Evolutionary conservation across 2,113 vertebrate genomes (phyloP), one percentile per base, ranked within the genome.

Genomic region (Pangasianodon hypophthalmus): DNA sequence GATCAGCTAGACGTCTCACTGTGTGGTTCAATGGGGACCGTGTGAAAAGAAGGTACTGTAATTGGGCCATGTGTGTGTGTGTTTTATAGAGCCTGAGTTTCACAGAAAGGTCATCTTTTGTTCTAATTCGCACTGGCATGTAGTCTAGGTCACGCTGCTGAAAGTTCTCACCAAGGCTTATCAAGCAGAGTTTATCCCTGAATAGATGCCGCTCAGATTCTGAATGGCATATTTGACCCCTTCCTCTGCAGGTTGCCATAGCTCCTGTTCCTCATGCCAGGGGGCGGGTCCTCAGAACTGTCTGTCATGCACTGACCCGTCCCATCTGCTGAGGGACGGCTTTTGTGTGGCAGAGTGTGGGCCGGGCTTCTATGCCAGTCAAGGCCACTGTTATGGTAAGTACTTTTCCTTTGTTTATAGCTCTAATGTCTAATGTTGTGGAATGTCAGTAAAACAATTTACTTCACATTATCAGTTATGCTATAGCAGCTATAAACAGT

Each of bases 351-450:
- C 85, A 2, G 95, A 94, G 92, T 99, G 98, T 2, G 96, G 95
- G 0, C 54, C 44, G 0, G 96, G 96, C 0, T 98, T 96, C 94
- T 98, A 97, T 91, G 86, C 91, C 19, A 94, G 90, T 85, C 94
- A 95, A n/a, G 96, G 96, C 16, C 60, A 90, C 92, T 99, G 98
- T 92, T 87, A 91, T 0, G 97, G 98, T 99, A 96, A 95, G 91
- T 67, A n/a, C 26, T 32, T 69, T 37, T 16, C 5, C 13, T 18
- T 69, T 32, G 67, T 69, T 69, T 69, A 32, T 69, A 69, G 67
- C n/a, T 69, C 37, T 37, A 37, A 6, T 71, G 69, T 37, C 69
- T 71, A 41, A 37, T 9, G 16, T 69, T 69, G n/a, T 32, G 29
- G 67, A 69, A 32, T 32, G 67, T 32, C 13, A 32, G n/a, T 9